Evolutionary conservation across 2,888 invertebrate species (phyloP).

Genomic region (Polyommatus icarus): DNA sequence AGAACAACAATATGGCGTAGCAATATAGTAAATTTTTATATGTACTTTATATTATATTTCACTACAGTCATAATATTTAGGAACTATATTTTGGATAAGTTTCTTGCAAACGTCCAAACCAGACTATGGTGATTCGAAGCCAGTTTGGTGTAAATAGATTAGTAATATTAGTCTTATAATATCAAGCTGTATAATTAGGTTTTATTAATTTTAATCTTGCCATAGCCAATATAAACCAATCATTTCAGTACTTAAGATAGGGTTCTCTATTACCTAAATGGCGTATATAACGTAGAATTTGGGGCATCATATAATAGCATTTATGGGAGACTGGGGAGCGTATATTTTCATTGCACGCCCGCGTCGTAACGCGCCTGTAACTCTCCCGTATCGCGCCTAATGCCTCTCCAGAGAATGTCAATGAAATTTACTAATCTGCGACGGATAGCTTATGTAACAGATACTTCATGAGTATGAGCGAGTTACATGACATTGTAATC

Average conservation of each 20-base stretch:
- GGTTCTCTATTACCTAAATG: not conserved
- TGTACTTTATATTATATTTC: no score
- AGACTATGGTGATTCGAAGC: no score
- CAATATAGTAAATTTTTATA: not conserved
- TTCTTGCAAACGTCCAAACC: not conserved
- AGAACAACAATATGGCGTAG: no score
- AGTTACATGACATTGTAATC: no score
- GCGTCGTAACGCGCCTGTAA: constrained; percentile 20
- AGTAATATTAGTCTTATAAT: no score
- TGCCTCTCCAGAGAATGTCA: constrained; percentile 33
- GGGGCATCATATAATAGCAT: not conserved
- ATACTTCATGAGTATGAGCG: no score
- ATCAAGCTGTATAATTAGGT: no score
- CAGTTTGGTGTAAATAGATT: no score
- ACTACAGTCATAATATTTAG: not conserved
- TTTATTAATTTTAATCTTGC: no score
- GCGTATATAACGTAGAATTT: constrained; percentile 10
- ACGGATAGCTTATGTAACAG: not conserved
- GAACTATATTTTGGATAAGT: not conserved
- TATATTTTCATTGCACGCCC: constrained; percentile 28
- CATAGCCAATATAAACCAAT: not conserved
- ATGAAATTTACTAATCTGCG: constrained; percentile 30
- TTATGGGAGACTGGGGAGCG: constrained; percentile 2
- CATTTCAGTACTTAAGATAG: not conserved
- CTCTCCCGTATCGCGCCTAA: constrained; percentile 34